Evolutionary conservation across 1,140 invertebrate species (phyloP), one percentile per base, ranked within the genome.

Genomic region (Drosophila persimilis): DNA sequence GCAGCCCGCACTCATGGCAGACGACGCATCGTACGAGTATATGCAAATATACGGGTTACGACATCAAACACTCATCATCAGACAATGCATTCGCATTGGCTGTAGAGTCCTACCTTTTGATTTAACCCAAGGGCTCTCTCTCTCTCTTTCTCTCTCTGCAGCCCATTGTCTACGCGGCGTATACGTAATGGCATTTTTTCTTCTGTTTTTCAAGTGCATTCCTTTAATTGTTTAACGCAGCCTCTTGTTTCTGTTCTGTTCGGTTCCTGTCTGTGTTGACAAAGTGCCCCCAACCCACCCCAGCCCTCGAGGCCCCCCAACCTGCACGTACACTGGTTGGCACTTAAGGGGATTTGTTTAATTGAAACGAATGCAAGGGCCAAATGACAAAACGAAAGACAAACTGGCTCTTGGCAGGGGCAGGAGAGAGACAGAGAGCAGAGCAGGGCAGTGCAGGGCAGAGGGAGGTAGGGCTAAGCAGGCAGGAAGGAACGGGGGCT

Each of bases 291-390:
- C 29, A 35, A 26, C 24, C 4, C 24, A 3, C 24, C 24, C 24
- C 3, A 5, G 20, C 1, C 24, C 4, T 4, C 4, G 0, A 43
- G 24, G 17, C 17, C 24, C 4, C 24, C 4, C 24, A 43, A 29
- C 47, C 46, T 62, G 60, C 81, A 86, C 81, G 83, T 86, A 86
- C 77, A 88, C 74, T 77, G 63, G 72, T 78, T 89, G 85, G 73
- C 85, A 89, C 85, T 89, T 89, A 80, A 84, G 85, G 85, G 85
- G 80, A 89, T 89, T 89, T 89, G 85, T 88, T 89, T 89, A 89
- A 89, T 89, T 89, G 85, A 89, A 85, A 89, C 77, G 85, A 89
- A 89, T 85, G 74, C 70, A 69, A 55, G 35, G 70, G 61, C 31
- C 53, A 62, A 66, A 77, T 55, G 58, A 47, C 35, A 77, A 63